Evolutionary conservation across 2,113 vertebrate genomes (phyloP), one percentile per base, ranked within the genome.

Genomic region (Lutjanus erythropterus): DNA sequence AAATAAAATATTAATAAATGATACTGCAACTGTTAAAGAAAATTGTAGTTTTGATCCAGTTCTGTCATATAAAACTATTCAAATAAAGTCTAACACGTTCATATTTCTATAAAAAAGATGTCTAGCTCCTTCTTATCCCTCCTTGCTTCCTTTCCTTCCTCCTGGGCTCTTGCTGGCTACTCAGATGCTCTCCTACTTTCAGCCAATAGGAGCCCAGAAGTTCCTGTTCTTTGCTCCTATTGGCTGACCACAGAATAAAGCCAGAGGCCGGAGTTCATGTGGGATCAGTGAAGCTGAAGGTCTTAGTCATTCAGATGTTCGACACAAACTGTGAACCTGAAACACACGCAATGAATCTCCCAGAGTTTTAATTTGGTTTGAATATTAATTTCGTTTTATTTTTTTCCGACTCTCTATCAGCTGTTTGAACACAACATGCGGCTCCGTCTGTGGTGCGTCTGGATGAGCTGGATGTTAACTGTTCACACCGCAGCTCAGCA

Each of bases 151-250:
- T 15, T 41, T 16, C 14, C 31, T 21, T 9, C 6, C 2, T 27
- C 18, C 49, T 60, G 55, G 9, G 9, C 39, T 85, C 55, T 33
- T 29, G 80, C 77, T 86, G 80, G 84, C 33, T 46, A 11, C 1
- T 58, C 3, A 7, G 3, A 47, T 0, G 11, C 25, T 12, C 14
- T 33, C 15, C 5, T 18, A 16, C 41, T 21, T 5, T 49, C 60
- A 72, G 68, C 77, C 77, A 80, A 80, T 79, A n/a, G 76, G 11
- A 37, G 47, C 5, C 6, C 27, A 53, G 58, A 1, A 37, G 56
- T n/a, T n/a, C n/a, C 58, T 14, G 37, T 69, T 19, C 64, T 71
- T 6, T 0, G 25, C 58, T 80, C 69, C 68, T 1, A 84, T 85
- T 82, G 87, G 84, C 59, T 70, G 84, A 35, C 21, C 4, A 71